phyloP scores from a whole-genome alignment of 2,113 vertebrate genomes.

The human (Homo sapiens) region GRCh38 chrY:4981001-4981500 shows the following conservation, averaged over 20 bases:
- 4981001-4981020: conserved; percentile 75
- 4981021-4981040: conserved; percentile 67
- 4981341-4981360: conserved; percentile 20
- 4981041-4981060: not conserved
- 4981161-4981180: not conserved
- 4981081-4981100: conserved; percentile 35
- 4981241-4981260: conserved; percentile 53
- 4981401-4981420: not conserved
- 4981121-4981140: conserved; percentile 56
- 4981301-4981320: conserved; percentile 33
- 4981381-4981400: conserved; percentile 27
- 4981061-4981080: not conserved
- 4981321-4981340: not conserved
- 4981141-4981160: conserved; percentile 21
- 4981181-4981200: not conserved
- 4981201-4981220: not conserved
- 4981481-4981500: not conserved
- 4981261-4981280: conserved; percentile 60
- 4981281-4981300: conserved; percentile 60
- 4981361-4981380: not conserved
- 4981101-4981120: not conserved
- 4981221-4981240: conserved; percentile 35
- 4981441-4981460: not conserved
- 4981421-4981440: not conserved
- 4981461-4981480: not conserved